Base-by-base conservation (phyloP, 2,797 vertebrate species). In the Enteromius afrohamiltoni region DNA sequence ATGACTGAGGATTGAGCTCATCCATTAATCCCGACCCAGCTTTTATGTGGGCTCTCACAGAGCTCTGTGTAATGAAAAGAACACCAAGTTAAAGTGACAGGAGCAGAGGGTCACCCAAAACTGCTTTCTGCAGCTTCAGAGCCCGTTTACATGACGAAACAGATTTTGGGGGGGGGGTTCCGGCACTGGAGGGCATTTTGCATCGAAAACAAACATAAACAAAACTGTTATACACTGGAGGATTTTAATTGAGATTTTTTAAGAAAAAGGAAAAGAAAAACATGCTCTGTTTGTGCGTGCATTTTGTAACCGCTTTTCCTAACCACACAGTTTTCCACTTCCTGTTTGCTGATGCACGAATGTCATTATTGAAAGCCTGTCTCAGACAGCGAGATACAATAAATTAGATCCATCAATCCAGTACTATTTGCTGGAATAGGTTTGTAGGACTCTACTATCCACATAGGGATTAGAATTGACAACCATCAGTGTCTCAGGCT, bases 1-100 rank as follows among this genome's bases (percentile, higher is more conserved):
- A 74, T 69, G 31, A 85, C 82, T 86, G 53, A 83, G 86, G 17
- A 85, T 42, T 65, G 62, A 76, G 31, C 69, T 79, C 80, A 81
- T 79, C 55, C 45, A 79, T 74, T 80, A 68, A 75, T 80, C 29
- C 69, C 60, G 40, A 76, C 11, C 45, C 31, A 23, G 77, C 82
- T 80, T 74, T 75, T 45, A 80, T 75, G 42, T 49, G n/a, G 75
- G 13, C n/a, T 81, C 16, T 65, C 51, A 74, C 26, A 82, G 26
- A 76, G 53, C 26, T 42, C 3, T 45, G 19, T 67, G 13, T 51
- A 70, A 40, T 82, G 64, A 13, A 65, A n/a, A 71, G 19, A 79
- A 69, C 10, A 76, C 68, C 14, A 14, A 40, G 19, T 26, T 70
- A 42, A 70, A 31, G 23, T 3, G 47, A 80, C 26, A 80, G 53